Evolutionary conservation across 1,140 invertebrate species (phyloP).

Genomic region (Aphis gossypii): DNA sequence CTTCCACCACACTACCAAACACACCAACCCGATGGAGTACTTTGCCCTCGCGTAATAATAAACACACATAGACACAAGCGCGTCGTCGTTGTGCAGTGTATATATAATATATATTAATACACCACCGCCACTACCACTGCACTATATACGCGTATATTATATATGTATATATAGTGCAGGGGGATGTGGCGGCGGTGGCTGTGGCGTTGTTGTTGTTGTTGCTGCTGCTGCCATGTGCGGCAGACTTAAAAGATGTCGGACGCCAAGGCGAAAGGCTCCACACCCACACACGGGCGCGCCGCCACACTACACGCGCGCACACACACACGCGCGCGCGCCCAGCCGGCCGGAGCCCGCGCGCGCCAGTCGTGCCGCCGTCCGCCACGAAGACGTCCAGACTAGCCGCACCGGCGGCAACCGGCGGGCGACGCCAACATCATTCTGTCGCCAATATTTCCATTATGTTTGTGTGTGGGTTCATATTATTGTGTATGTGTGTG

Average conservation of each 20-base stretch:
- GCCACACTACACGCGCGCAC: neutral
- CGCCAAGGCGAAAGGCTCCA: slow-evolving; percentile 56
- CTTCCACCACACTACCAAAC: no score
- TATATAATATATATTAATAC: slow-evolving; percentile 13
- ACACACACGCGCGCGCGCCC: slow-evolving; percentile 14
- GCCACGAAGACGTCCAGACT: slow-evolving; percentile 52
- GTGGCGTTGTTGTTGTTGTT: neutral
- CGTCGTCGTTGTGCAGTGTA: neutral
- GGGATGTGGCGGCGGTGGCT: neutral
- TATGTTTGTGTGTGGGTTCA: slow-evolving; percentile 34
- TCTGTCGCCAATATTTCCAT: slow-evolving; percentile 58
- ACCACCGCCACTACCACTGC: neutral
- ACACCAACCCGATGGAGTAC: neutral
- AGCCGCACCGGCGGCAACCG: slow-evolving; percentile 53
- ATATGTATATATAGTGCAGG: neutral
- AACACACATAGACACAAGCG: neutral
- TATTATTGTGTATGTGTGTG: neutral
- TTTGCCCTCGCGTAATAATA: slow-evolving; percentile 21
- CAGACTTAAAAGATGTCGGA: slow-evolving; percentile 55
- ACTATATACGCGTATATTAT: neutral
- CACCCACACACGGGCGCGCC: slow-evolving; percentile 21
- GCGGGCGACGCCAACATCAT: slow-evolving; percentile 55
- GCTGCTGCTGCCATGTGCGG: slow-evolving; percentile 26
- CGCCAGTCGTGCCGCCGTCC: slow-evolving; percentile 44
- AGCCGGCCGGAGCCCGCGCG: slow-evolving; percentile 54